Base-by-base conservation (phyloP, 2,888 invertebrate genomes). In the Sminthurinus aureus region DNA sequence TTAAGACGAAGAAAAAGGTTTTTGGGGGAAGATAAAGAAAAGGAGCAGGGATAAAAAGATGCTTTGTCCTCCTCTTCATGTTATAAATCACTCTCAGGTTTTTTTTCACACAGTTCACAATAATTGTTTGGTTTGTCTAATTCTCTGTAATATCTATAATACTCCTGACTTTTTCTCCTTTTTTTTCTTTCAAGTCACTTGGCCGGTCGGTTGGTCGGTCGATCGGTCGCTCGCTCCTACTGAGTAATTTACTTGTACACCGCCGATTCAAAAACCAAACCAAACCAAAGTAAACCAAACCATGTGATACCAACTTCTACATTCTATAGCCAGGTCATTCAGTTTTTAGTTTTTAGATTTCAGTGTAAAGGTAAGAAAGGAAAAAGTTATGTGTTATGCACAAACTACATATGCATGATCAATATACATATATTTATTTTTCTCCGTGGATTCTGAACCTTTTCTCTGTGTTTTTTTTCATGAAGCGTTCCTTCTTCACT, bases 51-150 rank as follows among this genome's bases (percentile, higher is more conserved):
- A 75, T 50, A 73, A 69, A 81, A 75, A 85, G 79, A 71, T 82
- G 80, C 82, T 80, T 82, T 85, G 85, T 85, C 84, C 84, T 77
- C 81, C 82, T 69, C 51, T 71, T 22, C 77, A 83, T 78, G 80
- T 81, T 84, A 85, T 86, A 86, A 86, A 85, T 85, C 85, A 86
- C 86, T 67, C 71, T 38, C 66, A 80, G 38, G 82, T 38, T 38
- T 50, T 73, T 78, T 84, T 76, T 84, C 83, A 82, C 85, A 85
- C 82, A 83, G 82, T 80, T 81, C 79, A 81, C 75, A 83, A 85
- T 84, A 85, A 85, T 85, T 85, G 85, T 85, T 85, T 81, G 84
- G 85, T 85, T 84, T 83, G 84, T 84, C 84, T 83, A 79, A 38
- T 38, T 38, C 38, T 38, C 38, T 38, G 38, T 38, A 38, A 38